Percentiles rank a stretch among this genome's conserved stretches.
Evolutionary conservation across 2,888 invertebrate species (phyloP).

Genomic region (Meganola albula): DNA sequence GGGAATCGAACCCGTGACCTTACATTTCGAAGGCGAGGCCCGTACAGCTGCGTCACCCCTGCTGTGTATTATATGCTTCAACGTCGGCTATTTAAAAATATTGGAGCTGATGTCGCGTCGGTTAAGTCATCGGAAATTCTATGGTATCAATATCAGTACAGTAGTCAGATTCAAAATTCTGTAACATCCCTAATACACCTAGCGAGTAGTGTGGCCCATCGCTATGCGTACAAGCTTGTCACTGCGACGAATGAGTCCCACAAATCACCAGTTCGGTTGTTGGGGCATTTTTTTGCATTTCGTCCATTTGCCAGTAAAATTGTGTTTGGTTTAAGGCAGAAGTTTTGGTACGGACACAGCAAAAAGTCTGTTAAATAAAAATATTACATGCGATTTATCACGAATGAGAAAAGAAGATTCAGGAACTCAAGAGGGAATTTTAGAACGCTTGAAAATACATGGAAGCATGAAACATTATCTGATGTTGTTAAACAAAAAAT

Average conservation of each 20-base stretch:
- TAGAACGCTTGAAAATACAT: too few species aligned
- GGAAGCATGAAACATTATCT: too few species aligned
- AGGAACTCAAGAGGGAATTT: conserved; percentile 1
- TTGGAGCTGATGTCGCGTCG: too few species aligned
- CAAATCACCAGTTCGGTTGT: conserved; percentile 69
- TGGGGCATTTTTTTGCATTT: conserved; percentile 61
- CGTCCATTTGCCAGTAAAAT: conserved; percentile 67
- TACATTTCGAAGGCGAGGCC: too few species aligned
- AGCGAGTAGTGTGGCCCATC: conserved; percentile 49
- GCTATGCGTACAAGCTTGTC: conserved; percentile 61
- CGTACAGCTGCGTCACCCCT: too few species aligned
- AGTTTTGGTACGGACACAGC: conserved; percentile 40
- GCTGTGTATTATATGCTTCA: too few species aligned
- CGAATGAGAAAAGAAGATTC: conserved; percentile 17
- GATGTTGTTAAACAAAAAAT: too few species aligned
- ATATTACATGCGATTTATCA: conserved; percentile 34
- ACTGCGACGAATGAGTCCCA: conserved; percentile 70
- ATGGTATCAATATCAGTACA: too few species aligned
- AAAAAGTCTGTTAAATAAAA: conserved; percentile 44
- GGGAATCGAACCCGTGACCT: too few species aligned
- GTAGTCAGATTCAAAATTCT: too few species aligned
- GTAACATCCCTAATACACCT: conserved; percentile 41
- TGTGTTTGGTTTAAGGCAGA: conserved; percentile 55
- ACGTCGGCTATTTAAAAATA: too few species aligned
- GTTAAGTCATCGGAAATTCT: too few species aligned